Evolutionary conservation across 2,888 invertebrate species (phyloP), one percentile per base, ranked within the genome.

Genomic region (Mellilla xanthometata): DNA sequence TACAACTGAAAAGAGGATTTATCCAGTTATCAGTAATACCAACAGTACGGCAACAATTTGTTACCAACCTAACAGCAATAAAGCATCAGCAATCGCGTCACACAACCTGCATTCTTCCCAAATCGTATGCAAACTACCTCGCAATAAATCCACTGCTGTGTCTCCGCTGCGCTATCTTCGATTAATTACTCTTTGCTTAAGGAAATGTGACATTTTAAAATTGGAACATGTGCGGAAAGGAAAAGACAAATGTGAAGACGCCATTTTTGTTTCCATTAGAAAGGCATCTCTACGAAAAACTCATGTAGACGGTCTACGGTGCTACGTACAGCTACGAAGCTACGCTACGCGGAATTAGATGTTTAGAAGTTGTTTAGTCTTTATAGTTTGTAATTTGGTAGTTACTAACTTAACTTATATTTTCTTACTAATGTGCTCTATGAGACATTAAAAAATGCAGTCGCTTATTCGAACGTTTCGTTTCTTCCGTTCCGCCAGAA

Each of bases 371-470:
- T n/a, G n/a, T n/a, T n/a, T n/a, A n/a, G n/a, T n/a, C n/a, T n/a
- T n/a, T n/a, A n/a, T n/a, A n/a, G n/a, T n/a, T n/a, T n/a, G n/a
- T n/a, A n/a, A n/a, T n/a, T n/a, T n/a, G n/a, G n/a, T n/a, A n/a
- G n/a, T n/a, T n/a, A n/a, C n/a, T n/a, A n/a, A n/a, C n/a, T n/a
- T n/a, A n/a, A n/a, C 15, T 5, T 3, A 15, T 15, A 15, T 19
- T 19, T 19, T 19, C 15, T 19, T 19, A 19, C 6, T 19, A 1
- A 19, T 9, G 28, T 15, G 33, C 24, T 9, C 24, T 31, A 54
- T 54, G 54, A 59, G 51, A 62, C 65, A 58, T 61, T 65, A 63
- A 63, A 65, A 64, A 64, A 64, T 58, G 57, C 56, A 54, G 55
- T 57, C 52, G 56, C 52, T 56, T 13, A 26, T 10, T 35, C 10